Evolutionary conservation across 2,113 vertebrate species (phyloP), one percentile per base, ranked within the genome.

Genomic region (Phylloscopus whistleri): DNA sequence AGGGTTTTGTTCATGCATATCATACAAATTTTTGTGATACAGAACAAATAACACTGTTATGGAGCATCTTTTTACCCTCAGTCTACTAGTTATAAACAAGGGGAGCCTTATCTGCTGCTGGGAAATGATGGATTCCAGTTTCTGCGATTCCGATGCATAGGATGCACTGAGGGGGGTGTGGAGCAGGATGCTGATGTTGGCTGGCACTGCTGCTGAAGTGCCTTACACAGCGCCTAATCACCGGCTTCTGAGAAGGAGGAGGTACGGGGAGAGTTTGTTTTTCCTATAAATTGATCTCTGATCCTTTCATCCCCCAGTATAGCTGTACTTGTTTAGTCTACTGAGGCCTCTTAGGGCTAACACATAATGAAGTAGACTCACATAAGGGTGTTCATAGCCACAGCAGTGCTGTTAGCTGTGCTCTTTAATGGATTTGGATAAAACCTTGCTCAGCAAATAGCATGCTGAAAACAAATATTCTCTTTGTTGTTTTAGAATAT

Each of bases 281-380:
- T 95, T 87, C 84, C 74, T 87, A 62, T 95, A 91, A 94, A 97
- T 91, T 94, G 93, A 91, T 95, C 83, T 91, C 88, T 93, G 90
- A 76, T 96, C 77, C 93, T 95, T 96, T 96, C 92, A 94, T 94
- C 80, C 89, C 39, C 60, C 44, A 13, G 33, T 28, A 59, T 33
- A 87, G 43, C 70, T 69, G 56, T 43, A 69, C 89, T 91, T 89
- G 74, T 79, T 74, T 80, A 79, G 90, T 79, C 78, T 84, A 24
- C 68, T 11, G 72, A 92, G 79, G 59, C 76, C 87, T 81, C 76
- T 87, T 24, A 88, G 82, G 73, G 58, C 82, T 83, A 89, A 55
- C 60, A 37, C 0, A 3, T 87, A 94, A 94, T 74, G 82, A 87
- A 89, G 81, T 63, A 67, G 82, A 63, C 85, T 95, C 12, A 2